Evolutionary conservation across 2,888 invertebrate genomes (phyloP).

Genomic region (Frankliniella fusca): DNA sequence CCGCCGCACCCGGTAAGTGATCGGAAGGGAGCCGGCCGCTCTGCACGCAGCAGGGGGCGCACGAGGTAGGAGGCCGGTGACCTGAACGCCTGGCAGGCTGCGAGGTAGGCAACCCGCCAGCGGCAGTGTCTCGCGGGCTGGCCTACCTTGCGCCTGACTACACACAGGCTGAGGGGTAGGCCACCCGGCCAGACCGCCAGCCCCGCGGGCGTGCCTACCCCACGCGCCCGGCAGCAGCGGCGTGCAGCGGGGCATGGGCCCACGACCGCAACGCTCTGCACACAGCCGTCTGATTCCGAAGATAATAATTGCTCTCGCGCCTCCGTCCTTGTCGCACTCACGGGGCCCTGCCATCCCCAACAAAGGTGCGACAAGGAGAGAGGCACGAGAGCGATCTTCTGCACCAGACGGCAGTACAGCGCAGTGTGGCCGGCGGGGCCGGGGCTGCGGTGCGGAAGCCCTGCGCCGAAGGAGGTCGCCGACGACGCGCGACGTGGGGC

Average conservation of each 20-base stretch:
- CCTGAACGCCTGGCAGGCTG: background rate
- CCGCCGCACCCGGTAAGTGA: no score
- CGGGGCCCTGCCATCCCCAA: background rate
- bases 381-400: no score
- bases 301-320: no score
- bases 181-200: background rate
- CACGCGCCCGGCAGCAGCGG: background rate
- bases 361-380: no score
- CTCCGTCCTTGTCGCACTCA: no score
- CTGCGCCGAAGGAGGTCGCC: background rate
- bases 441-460: background rate
- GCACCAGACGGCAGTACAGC: background rate
- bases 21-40: no score
- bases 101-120: background rate
- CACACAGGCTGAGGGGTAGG: background rate
- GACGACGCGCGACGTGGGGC: background rate
- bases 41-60: background rate
- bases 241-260: no score
- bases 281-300: no score
- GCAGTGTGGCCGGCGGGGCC: background rate
- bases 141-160: background rate
- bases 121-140: background rate
- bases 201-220: background rate
- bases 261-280: no score
- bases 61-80: background rate